Conservation (phyloP, 2,113 vertebrate species). For the Hemiprocne comata region DNA sequence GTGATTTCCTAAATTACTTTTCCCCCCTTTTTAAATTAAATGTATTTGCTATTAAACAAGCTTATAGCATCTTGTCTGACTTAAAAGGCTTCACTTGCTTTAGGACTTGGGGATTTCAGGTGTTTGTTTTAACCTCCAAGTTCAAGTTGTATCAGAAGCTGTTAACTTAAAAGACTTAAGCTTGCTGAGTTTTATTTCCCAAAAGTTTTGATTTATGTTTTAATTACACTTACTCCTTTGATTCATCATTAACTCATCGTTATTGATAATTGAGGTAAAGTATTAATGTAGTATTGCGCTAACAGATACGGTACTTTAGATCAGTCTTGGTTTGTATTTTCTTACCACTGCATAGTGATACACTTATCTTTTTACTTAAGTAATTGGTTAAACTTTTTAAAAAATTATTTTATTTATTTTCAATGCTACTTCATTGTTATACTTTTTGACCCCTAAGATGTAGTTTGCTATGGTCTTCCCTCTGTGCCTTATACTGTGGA, state of each 20-base stretch:
- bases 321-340: background rate
- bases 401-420: background rate
- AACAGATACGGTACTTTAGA: background rate
- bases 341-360: background rate
- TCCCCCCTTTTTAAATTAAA: background rate
- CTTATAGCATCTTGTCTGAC: background rate
- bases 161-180: background rate
- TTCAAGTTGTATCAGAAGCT: background rate
- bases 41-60: background rate
- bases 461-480: background rate
- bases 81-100: background rate
- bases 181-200: background rate
- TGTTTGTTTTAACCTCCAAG: background rate
- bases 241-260: background rate
- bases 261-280: background rate
- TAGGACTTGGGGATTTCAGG: background rate
- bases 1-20: background rate
- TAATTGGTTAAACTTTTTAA: background rate
- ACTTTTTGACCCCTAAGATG: background rate
- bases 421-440: background rate
- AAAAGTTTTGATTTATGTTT: background rate
- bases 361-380: background rate
- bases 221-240: background rate
- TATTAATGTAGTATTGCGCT: background rate
- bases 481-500: background rate